Evolutionary conservation across 23 tunicate genomes (phyloP).

Genomic region (Diplosoma virens): DNA sequence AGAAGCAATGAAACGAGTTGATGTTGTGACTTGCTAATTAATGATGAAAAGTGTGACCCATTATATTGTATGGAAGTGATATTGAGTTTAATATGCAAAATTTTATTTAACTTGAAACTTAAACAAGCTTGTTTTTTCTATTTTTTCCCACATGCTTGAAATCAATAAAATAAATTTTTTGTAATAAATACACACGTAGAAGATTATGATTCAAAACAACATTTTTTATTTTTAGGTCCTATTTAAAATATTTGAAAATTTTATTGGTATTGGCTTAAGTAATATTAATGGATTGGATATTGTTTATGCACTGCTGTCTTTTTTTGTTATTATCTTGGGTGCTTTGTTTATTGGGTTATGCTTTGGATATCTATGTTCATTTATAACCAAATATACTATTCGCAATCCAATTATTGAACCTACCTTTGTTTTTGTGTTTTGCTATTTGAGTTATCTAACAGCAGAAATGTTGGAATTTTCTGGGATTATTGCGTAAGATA

Average conservation of each 20-base stretch:
- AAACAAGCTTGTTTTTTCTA: too few species aligned
- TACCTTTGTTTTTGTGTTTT: slow-evolving; percentile 90
- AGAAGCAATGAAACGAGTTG: too few species aligned
- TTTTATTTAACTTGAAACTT: too few species aligned
- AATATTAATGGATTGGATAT: slow-evolving; percentile 56
- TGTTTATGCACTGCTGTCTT: slow-evolving; percentile 55
- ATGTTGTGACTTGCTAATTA: too few species aligned
- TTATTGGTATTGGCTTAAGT: slow-evolving; percentile 59
- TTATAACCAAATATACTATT: slow-evolving; percentile 91
- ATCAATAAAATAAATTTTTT: too few species aligned
- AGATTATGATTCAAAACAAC: too few species aligned
- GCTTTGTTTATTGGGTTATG: slow-evolving; percentile 77
- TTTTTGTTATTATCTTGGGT: slow-evolving; percentile 90
- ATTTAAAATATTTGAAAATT: slow-evolving; percentile 71
- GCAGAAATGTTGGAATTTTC: slow-evolving; percentile 95
- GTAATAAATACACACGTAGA: too few species aligned
- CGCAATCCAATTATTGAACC: slow-evolving; percentile 88
- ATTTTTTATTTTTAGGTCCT: slow-evolving; percentile 67
- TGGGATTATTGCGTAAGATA: slow-evolving; percentile 96
- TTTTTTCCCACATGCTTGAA: too few species aligned
- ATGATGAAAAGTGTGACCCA: too few species aligned
- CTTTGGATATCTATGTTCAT: slow-evolving; percentile 90
- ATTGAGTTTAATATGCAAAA: too few species aligned
- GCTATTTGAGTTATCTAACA: slow-evolving; percentile 86
- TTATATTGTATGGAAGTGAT: too few species aligned